Conservation (phyloP, 2,888 invertebrate genomes). For the Agriopis aurantiaria region DNA sequence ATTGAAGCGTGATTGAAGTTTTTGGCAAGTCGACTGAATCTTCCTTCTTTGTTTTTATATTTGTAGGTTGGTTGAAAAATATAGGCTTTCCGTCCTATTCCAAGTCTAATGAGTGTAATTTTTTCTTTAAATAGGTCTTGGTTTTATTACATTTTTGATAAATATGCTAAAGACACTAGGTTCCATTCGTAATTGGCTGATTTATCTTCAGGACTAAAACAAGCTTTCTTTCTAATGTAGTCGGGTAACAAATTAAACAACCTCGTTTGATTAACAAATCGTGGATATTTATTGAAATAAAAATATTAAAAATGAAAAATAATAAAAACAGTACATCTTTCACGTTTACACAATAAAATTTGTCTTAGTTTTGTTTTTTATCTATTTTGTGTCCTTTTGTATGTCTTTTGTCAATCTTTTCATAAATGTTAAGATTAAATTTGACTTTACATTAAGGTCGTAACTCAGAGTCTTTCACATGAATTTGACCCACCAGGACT, state of each 20-base stretch:
- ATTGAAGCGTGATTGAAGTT: background rate
- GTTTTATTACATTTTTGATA: slow-evolving; percentile 25
- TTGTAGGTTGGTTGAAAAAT: background rate
- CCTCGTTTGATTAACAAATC: slow-evolving; percentile 80
- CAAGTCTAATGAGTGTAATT: slow-evolving; percentile 26
- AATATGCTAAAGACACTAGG: slow-evolving; percentile 16
- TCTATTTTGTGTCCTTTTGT: slow-evolving; percentile 71
- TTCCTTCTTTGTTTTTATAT: background rate
- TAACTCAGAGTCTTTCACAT: no score
- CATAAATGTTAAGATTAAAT: background rate
- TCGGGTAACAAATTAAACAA: slow-evolving; percentile 68
- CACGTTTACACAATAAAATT: slow-evolving; percentile 85
- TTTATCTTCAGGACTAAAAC: background rate
- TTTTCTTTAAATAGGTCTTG: slow-evolving; percentile 22
- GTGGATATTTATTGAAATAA: slow-evolving; percentile 87
- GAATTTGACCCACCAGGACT: no score
- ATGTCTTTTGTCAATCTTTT: slow-evolving; percentile 50
- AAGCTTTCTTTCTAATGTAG: background rate
- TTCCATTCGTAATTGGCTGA: slow-evolving; percentile 11
- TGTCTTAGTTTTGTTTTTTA: slow-evolving; percentile 74
- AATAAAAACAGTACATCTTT: slow-evolving; percentile 86
- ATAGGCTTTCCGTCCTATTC: slow-evolving; percentile 7
- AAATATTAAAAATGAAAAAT: slow-evolving; percentile 86
- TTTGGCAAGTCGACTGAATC: background rate
- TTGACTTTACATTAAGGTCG: background rate